Evolutionary conservation across 2,113 vertebrate genomes (phyloP).

Genomic region (Sebastes schlegelii): DNA sequence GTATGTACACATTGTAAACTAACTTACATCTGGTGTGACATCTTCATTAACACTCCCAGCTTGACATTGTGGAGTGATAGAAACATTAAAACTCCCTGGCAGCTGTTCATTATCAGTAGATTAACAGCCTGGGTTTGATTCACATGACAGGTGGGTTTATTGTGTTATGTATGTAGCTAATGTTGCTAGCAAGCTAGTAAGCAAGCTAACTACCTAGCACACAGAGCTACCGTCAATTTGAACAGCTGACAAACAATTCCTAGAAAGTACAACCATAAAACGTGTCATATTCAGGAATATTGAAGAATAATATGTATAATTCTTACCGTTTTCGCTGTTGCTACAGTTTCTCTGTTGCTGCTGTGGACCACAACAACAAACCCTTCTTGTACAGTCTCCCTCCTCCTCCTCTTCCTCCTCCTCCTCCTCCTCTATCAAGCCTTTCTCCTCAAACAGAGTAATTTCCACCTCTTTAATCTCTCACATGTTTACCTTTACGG

Average conservation of each 20-base stretch:
- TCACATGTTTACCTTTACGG: conserved; percentile 75
- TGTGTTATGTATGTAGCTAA: not conserved
- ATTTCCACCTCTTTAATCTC: conserved; percentile 43
- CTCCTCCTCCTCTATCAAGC: conserved; percentile 65
- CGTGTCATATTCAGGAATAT: not conserved
- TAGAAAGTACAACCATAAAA: accelerated
- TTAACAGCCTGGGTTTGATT: not conserved
- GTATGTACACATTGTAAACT: not conserved
- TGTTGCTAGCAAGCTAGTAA: conserved; percentile 27
- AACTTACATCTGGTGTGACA: not conserved
- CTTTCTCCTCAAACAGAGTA: conserved; percentile 67
- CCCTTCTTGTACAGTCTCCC: conserved; percentile 52
- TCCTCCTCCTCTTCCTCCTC: not conserved
- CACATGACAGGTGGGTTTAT: conserved; percentile 8
- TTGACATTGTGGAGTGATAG: not conserved
- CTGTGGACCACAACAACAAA: conserved; percentile 77
- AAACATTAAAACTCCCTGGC: not conserved
- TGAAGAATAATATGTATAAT: not conserved
- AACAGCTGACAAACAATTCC: not conserved
- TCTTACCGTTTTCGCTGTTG: conserved; percentile 63
- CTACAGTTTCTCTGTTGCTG: conserved; percentile 42
- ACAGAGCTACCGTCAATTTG: not conserved
- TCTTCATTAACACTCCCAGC: not conserved
- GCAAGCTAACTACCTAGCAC: conserved; percentile 48
- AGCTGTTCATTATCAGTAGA: not conserved